phyloP scores from a whole-genome alignment of 2,888 invertebrate genomes.

The Phaedon cochleariae region DNA sequence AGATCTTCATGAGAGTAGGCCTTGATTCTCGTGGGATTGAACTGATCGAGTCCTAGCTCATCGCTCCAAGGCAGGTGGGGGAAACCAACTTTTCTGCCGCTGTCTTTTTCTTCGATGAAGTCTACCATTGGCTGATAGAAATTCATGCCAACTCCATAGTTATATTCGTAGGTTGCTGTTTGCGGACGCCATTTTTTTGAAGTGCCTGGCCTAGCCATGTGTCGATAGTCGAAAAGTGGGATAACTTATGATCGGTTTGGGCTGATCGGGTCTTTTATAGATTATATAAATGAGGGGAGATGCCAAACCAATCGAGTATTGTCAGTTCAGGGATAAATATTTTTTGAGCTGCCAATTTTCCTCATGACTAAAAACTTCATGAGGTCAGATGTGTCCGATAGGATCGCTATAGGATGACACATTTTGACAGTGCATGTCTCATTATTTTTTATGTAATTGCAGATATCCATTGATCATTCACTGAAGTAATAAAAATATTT shows the following conservation, averaged over 20 bases:
- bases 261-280: conserved; percentile 47
- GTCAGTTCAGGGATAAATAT: conserved; percentile 34
- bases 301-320: conserved; percentile 51
- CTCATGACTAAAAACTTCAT: conserved; percentile 10
- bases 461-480: too few relatives aligned
- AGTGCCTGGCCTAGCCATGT: conserved; percentile 40
- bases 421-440: too few relatives aligned
- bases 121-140: conserved; percentile 90
- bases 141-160: conserved; percentile 85
- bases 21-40: conserved; percentile 71
- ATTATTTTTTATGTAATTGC: too few relatives aligned
- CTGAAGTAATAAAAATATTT: too few relatives aligned
- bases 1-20: conserved; percentile 76
- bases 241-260: conserved; percentile 40
- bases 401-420: too few relatives aligned
- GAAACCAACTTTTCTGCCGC: conserved; percentile 51
- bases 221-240: conserved; percentile 27
- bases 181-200: conserved; percentile 63
- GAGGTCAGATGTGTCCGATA: not conserved
- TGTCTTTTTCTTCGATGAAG: conserved; percentile 77
- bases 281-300: conserved; percentile 33
- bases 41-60: conserved; percentile 74
- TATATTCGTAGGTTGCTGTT: conserved; percentile 78
- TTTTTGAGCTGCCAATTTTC: conserved; percentile 27
- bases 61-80: conserved; percentile 80